Conservation (phyloP, 2,797 vertebrate genomes). For the Lutra lutra region DNA sequence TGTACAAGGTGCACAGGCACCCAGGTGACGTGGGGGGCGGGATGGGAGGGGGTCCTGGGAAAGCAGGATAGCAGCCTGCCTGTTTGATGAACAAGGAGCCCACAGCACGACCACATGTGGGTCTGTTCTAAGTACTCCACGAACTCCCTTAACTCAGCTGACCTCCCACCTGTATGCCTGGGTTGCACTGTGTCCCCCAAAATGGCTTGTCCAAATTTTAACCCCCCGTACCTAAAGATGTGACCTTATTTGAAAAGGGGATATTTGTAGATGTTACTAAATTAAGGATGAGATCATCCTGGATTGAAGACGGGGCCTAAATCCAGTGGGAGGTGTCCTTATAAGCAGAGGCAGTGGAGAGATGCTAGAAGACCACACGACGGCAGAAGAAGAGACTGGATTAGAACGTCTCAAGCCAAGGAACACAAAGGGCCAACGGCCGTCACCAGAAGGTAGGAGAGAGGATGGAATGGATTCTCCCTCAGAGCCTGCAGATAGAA, state of each 20-base stretch:
- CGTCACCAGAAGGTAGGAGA: not conserved
- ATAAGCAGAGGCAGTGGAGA: not conserved
- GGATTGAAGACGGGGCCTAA: not conserved
- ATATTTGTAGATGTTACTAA: not conserved
- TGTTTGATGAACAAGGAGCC: not conserved
- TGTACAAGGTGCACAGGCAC: not conserved
- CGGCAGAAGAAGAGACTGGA: not conserved
- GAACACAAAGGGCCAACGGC: fast-evolving
- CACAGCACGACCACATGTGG: not conserved
- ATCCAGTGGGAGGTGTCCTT: not conserved
- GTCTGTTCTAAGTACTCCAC: not conserved
- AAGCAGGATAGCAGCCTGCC: not conserved
- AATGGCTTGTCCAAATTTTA: not conserved
- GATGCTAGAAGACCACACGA: not conserved
- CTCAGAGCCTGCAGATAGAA: not conserved
- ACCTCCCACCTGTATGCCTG: not conserved
- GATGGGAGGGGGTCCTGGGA: not conserved
- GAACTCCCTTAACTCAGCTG: fast-evolving
- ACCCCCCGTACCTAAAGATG: not conserved
- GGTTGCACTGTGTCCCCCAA: not conserved
- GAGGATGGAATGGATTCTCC: not conserved
- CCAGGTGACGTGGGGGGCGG: not conserved
- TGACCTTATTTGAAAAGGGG: not conserved
- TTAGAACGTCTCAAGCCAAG: not conserved
- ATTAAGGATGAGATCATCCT: not conserved